Base-by-base conservation (phyloP, 2,888 invertebrate species). In the Plebejus melissa region DNA sequence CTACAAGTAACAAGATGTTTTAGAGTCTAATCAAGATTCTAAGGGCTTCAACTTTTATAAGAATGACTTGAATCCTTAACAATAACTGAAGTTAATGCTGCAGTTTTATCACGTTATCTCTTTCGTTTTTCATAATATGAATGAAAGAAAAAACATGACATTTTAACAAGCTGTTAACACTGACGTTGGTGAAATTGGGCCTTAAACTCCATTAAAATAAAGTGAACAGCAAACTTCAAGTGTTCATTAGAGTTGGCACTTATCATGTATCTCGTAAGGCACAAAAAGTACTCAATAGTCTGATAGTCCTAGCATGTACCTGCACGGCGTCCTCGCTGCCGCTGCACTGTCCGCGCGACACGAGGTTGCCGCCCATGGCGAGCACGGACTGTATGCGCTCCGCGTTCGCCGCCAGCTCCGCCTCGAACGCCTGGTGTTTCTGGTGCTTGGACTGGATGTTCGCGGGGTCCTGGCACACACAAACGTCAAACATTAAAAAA, bases 361-460 rank as follows among this genome's bases (percentile, higher is more conserved):
- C 98, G 83, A 98, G 93, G 89, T 98, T 98, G 78, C 97, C 97
- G 54, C 99, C 99, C 96, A 99, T 99, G 28, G 97, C 98, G 79
- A 99, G 94, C 75, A 99, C 98, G 69, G 98, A 97, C 88, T 99
- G 98, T 81, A 99, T 99, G 79, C 99, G 95, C 87, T 99, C 99
- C 1, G 99, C 98, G 91, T 99, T 99, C 71, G 99, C 99, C 0
- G 99, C 98, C 84, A 99, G 91, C 90, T 99, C 99, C 1, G 99
- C 99, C 90, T 99, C 99, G 91, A 99, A 99, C 0, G 99, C 99
- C 91, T 99, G 99, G 94, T 99, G 99, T 89, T 99, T 99, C 93
- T 99, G 99, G 90, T 99, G 99, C 89, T 99, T 99, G 58, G 98
- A 98, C 89, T 99, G 99, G 84, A 99, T 99, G 90, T 99, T 99